These are phyloP conservation scores for Zelostemma sp. DNA, from an alignment of 1,140 invertebrate species.

Conservation along the genomic window DNA sequence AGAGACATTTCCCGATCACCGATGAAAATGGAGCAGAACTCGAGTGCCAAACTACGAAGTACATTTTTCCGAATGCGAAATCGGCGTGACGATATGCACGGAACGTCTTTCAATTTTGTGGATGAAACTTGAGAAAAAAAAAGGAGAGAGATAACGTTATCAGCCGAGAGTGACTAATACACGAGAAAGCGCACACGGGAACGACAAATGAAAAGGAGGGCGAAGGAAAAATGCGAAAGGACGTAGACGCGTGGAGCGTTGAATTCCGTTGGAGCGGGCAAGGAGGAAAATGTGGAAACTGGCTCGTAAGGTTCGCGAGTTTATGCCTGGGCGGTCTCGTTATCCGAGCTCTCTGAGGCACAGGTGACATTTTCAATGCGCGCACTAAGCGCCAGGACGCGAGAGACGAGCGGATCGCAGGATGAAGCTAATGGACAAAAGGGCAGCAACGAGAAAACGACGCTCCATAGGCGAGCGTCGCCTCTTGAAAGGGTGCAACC, in stretches of 20 bases:
- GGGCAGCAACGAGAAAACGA: constrained; percentile 56
- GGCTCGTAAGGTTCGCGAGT: constrained; percentile 45
- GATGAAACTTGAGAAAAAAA: background rate
- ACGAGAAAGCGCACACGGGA: constrained; percentile 13
- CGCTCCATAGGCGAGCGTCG: constrained; percentile 30
- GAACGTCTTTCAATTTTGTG: background rate
- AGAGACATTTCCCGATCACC: background rate
- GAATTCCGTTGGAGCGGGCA: constrained; percentile 11
- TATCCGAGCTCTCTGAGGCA: constrained; percentile 52
- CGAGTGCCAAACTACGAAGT: no score
- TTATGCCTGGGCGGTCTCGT: constrained; percentile 51
- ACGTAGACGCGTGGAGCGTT: constrained; percentile 33
- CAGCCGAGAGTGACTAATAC: background rate
- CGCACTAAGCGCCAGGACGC: constrained; percentile 13
- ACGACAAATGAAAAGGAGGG: constrained; percentile 1
- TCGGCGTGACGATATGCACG: no score
- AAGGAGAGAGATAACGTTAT: no score
- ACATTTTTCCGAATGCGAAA: background rate
- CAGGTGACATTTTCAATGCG: constrained; percentile 49
- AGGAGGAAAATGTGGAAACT: constrained; percentile 33
- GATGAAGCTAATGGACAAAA: constrained; percentile 64
- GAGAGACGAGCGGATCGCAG: constrained; percentile 39
- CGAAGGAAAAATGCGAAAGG: constrained; percentile 10
- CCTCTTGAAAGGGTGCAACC: constrained; percentile 63
- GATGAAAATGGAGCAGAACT: background rate